Conservation (phyloP, 2,113 vertebrate species). For the Neogobius melanostomus region DNA sequence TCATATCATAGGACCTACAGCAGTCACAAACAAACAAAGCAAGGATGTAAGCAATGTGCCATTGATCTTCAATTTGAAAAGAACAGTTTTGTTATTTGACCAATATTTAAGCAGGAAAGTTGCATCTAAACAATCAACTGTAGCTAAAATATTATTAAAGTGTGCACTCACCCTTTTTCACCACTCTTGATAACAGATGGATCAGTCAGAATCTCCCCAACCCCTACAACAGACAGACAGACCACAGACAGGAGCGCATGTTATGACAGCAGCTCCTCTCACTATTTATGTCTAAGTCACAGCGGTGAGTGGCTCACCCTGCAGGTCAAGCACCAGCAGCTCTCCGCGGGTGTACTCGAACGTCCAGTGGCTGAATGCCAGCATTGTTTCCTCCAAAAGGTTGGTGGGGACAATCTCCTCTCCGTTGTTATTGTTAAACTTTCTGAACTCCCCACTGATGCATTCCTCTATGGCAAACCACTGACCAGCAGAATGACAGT, state of each 20-base stretch:
- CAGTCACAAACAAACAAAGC: constrained; percentile 16
- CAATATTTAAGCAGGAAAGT: not conserved
- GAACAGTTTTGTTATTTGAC: too few species aligned
- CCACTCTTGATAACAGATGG: constrained; percentile 98
- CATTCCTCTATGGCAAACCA: constrained; percentile 99
- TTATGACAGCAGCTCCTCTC: not conserved
- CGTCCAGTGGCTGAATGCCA: constrained; percentile 98
- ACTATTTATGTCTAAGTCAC: not conserved
- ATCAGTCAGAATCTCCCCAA: constrained; percentile 96
- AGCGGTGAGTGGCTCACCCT: constrained; percentile 76
- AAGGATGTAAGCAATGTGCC: not conserved
- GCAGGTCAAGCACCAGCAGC: constrained; percentile 91
- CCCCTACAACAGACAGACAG: constrained; percentile 77
- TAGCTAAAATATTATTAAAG: too few species aligned
- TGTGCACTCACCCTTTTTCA: constrained; percentile 87
- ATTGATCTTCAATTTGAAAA: too few species aligned
- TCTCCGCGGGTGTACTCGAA: constrained; percentile 96
- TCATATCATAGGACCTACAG: constrained; percentile 92
- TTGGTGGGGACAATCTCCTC: constrained; percentile 96
- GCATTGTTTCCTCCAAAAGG: constrained; percentile 95
- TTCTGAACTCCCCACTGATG: constrained; percentile 96
- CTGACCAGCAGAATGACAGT: constrained; percentile 97
- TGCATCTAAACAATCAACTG: not conserved
- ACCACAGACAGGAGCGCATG: constrained; percentile 7
- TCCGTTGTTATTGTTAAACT: constrained; percentile 98